Conservation (phyloP, 2,113 vertebrate genomes). For the Genyomyrus donnyi region DNA sequence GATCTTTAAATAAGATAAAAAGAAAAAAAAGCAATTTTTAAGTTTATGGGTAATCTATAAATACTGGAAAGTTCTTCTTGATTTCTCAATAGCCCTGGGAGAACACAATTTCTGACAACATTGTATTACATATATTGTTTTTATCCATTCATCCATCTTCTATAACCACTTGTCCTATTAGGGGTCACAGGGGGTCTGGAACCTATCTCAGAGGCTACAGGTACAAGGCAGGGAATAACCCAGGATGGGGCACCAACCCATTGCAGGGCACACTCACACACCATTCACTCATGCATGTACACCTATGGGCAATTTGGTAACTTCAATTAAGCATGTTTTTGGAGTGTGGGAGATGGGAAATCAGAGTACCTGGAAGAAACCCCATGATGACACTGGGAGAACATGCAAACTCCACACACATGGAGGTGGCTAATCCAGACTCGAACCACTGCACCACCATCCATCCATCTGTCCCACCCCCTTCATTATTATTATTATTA, state of each 20-base stretch:
- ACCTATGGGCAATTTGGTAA: neutral
- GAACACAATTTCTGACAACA: neutral
- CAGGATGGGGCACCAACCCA: neutral
- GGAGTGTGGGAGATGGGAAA: neutral
- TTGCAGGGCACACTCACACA: neutral
- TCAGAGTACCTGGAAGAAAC: neutral
- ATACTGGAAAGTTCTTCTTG: neutral
- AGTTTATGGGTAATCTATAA: neutral
- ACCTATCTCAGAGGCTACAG: neutral
- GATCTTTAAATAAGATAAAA: constrained; percentile 68
- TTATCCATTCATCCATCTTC: neutral
- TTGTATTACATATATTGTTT: neutral
- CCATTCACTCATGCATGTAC: neutral
- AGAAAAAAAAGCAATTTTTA: neutral
- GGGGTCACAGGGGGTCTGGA: neutral
- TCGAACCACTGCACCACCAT: neutral
- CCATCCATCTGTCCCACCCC: too few relatives aligned
- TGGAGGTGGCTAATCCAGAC: neutral
- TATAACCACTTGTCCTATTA: neutral
- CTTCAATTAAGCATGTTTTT: neutral
- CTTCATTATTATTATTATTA: too few relatives aligned
- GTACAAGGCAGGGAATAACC: neutral
- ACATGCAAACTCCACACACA: neutral
- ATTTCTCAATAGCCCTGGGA: neutral
- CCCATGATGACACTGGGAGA: neutral